Conservation (phyloP, 1,140 invertebrate species). For the Cotesia chilonis region DNA sequence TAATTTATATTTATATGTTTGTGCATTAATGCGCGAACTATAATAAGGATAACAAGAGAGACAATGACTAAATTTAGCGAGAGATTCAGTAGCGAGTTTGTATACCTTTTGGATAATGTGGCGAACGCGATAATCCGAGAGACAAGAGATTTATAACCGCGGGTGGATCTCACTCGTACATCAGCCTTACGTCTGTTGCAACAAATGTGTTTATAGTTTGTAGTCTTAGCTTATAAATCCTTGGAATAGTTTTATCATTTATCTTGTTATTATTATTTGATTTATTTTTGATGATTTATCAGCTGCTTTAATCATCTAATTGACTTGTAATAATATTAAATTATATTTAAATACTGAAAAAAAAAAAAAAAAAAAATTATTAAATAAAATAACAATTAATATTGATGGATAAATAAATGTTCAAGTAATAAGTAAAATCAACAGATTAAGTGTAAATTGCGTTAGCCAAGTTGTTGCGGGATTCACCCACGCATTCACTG, state of each 20-base stretch:
- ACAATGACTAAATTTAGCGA: slow-evolving; percentile 52
- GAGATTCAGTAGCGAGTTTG: slow-evolving; percentile 14
- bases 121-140: slow-evolving; percentile 26
- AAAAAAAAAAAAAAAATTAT: too few relatives aligned
- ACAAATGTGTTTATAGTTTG: slow-evolving; percentile 43
- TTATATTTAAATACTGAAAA: too few relatives aligned
- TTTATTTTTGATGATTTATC: too few relatives aligned
- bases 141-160: slow-evolving; percentile 32
- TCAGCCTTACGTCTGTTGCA: slow-evolving; percentile 45
- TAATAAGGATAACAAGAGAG: slow-evolving; percentile 37
- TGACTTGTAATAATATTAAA: too few relatives aligned
- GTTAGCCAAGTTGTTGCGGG: background rate
- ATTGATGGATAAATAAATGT: slow-evolving; percentile 7
- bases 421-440: slow-evolving; percentile 5
- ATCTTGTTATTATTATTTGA: too few relatives aligned
- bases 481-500: slow-evolving; percentile 29
- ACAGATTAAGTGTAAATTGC: slow-evolving; percentile 8
- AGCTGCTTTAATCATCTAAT: too few relatives aligned
- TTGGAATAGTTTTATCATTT: too few relatives aligned
- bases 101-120: slow-evolving; percentile 5
- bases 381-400: background rate
- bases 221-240: slow-evolving; percentile 36
- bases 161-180: slow-evolving; percentile 5
- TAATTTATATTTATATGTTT: too few relatives aligned
- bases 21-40: too few relatives aligned